phyloP scores from a whole-genome alignment of 2,888 invertebrate genomes.

The Griposia aprilina region DNA sequence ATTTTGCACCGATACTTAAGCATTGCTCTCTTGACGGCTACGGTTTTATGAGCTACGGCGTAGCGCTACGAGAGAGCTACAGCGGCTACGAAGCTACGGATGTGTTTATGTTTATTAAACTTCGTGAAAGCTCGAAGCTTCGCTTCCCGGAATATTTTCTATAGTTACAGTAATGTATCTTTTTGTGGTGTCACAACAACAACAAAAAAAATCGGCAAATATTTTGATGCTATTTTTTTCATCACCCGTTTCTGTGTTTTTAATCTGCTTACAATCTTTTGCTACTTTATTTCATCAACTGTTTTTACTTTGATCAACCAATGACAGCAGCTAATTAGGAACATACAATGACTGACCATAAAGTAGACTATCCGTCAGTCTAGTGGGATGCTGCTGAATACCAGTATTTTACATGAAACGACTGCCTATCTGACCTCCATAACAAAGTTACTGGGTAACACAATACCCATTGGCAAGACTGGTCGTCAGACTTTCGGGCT shows the following conservation, averaged over 20 bases:
- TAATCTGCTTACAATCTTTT: neutral
- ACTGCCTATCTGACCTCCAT: neutral
- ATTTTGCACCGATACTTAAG: constrained; percentile 9
- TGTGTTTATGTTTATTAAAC: constrained; percentile 18
- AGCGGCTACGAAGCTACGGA: constrained; percentile 42
- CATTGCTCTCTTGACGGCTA: constrained; percentile 18
- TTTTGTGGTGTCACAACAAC: neutral
- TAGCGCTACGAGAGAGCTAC: constrained; percentile 61
- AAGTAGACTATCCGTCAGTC: neutral
- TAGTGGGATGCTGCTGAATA: neutral
- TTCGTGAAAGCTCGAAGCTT: neutral
- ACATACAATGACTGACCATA: neutral
- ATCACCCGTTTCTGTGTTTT: neutral
- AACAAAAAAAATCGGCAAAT: neutral
- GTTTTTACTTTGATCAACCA: neutral
- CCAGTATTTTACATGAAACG: neutral
- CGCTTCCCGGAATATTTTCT: neutral
- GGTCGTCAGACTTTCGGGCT: neutral
- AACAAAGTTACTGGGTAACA: neutral
- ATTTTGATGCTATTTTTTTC: neutral
- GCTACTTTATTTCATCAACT: neutral
- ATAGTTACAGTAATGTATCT: neutral
- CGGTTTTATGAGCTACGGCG: constrained; percentile 56
- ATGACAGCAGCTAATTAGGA: neutral
- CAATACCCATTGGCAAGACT: neutral